Evolutionary conservation across 2,888 invertebrate genomes (phyloP).

Genomic region (Chironomus tentans): DNA sequence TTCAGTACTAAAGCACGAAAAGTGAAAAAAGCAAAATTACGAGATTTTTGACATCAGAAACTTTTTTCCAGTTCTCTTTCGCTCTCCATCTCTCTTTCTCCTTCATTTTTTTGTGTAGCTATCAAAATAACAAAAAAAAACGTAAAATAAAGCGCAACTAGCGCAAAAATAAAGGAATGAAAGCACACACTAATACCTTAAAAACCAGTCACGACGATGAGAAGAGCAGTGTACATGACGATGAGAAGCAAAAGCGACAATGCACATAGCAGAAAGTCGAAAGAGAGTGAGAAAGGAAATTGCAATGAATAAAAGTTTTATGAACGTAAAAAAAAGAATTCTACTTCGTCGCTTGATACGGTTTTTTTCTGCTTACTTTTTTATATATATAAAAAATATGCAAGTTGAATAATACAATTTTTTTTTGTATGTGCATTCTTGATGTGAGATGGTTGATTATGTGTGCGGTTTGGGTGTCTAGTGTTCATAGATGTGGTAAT

Average conservation of each 20-base stretch:
- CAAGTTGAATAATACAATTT: not conserved
- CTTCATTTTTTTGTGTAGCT: not conserved
- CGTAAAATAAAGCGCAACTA: not conserved
- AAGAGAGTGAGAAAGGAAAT: conserved; percentile 5
- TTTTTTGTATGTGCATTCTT: not conserved
- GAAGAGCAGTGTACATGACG: not conserved
- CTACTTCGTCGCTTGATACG: conserved; percentile 9
- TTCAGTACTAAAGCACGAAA: not conserved
- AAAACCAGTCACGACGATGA: conserved; percentile 2
- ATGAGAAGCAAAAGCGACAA: not conserved
- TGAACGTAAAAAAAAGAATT: not conserved
- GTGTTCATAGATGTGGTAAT: too few species aligned
- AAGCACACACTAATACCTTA: not conserved
- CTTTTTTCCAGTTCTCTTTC: not conserved
- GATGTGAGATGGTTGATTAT: too few species aligned
- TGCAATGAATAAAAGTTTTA: conserved; percentile 7
- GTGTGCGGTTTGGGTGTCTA: too few species aligned
- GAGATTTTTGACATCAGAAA: conserved; percentile 1
- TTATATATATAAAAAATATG: not conserved
- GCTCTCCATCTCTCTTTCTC: not conserved
- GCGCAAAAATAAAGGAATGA: not conserved
- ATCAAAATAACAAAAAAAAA: not conserved
- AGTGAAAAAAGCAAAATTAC: not conserved
- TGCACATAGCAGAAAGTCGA: not conserved
- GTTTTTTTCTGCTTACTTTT: not conserved